A percentile compares a stretch with the other conserved stretches of the same genome.
Evolutionary conservation across 1,140 invertebrate genomes (phyloP).

Genomic region (Macrotrachela quadricornifera): DNA sequence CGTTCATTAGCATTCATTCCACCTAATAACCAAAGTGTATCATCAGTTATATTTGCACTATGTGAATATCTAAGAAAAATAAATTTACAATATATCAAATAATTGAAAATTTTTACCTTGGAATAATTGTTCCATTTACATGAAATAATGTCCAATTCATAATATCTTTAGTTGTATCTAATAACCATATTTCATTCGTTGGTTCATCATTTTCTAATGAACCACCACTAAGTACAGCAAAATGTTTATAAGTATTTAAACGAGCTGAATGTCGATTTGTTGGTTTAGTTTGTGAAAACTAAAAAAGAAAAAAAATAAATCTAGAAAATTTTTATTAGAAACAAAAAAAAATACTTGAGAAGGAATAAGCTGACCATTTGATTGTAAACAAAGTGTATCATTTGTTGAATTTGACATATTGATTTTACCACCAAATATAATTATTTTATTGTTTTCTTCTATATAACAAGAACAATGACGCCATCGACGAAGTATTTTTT

Average conservation of each 20-base stretch:
- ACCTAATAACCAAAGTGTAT: constrained; percentile 27
- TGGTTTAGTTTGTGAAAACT: not conserved
- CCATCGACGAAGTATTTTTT: too few relatives aligned
- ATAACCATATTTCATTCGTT: constrained; percentile 17
- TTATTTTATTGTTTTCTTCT: too few relatives aligned
- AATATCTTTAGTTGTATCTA: constrained; percentile 15
- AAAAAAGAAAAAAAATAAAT: too few relatives aligned
- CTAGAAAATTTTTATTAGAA: too few relatives aligned
- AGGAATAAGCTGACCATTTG: too few relatives aligned
- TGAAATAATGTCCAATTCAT: constrained; percentile 14
- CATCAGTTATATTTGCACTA: constrained; percentile 19
- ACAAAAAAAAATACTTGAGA: too few relatives aligned
- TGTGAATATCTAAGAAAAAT: constrained; percentile 23
- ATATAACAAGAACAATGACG: too few relatives aligned
- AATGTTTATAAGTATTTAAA: constrained; percentile 14
- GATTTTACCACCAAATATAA: too few relatives aligned
- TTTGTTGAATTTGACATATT: too few relatives aligned
- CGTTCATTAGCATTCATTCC: constrained; percentile 24
- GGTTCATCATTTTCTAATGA: constrained; percentile 18
- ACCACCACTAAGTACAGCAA: constrained; percentile 28
- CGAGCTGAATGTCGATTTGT: constrained; percentile 23
- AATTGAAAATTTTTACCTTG: constrained; percentile 14
- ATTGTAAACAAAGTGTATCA: too few relatives aligned
- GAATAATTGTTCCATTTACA: constrained; percentile 10
- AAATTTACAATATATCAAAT: constrained; percentile 9